Conservation (phyloP, 2,888 invertebrate species). For the Portevinia maculata region DNA sequence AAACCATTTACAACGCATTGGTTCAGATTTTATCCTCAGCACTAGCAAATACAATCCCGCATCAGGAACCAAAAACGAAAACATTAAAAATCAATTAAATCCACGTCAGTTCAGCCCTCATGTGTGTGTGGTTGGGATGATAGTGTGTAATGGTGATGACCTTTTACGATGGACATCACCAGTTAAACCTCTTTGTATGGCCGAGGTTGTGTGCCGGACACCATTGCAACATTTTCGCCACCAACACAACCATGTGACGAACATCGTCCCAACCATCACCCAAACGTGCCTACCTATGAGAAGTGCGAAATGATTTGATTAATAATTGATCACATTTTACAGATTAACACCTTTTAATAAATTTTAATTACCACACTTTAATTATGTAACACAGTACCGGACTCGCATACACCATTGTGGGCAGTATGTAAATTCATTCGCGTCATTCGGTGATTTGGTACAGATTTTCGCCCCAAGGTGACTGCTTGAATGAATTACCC, state of each 20-base stretch:
- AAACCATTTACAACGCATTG: constrained; percentile 25
- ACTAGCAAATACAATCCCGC: constrained; percentile 16
- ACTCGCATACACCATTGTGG: not conserved
- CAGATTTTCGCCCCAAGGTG: constrained; percentile 22
- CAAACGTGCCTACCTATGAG: constrained; percentile 12
- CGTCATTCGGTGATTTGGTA: constrained; percentile 34
- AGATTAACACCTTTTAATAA: constrained; percentile 71
- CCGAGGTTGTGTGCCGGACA: not conserved
- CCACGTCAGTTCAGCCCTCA: not conserved
- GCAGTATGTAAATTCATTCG: constrained; percentile 42
- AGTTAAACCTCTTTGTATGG: not conserved
- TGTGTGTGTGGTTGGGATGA: not conserved
- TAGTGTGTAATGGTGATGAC: not conserved
- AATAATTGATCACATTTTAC: constrained; percentile 69
- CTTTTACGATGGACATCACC: constrained; percentile 4
- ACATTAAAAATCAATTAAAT: constrained; percentile 52
- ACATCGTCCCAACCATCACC: not conserved
- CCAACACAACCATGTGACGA: constrained; percentile 1
- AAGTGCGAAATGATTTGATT: constrained; percentile 67
- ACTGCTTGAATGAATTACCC: constrained; percentile 52
- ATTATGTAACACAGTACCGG: constrained; percentile 19
- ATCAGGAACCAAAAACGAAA: not conserved
- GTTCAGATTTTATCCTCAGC: not conserved
- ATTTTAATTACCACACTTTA: constrained; percentile 67
- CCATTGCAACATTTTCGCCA: not conserved